Evolutionary conservation across 2,888 invertebrate genomes (phyloP).

Genomic region (Diloba caeruleocephala): DNA sequence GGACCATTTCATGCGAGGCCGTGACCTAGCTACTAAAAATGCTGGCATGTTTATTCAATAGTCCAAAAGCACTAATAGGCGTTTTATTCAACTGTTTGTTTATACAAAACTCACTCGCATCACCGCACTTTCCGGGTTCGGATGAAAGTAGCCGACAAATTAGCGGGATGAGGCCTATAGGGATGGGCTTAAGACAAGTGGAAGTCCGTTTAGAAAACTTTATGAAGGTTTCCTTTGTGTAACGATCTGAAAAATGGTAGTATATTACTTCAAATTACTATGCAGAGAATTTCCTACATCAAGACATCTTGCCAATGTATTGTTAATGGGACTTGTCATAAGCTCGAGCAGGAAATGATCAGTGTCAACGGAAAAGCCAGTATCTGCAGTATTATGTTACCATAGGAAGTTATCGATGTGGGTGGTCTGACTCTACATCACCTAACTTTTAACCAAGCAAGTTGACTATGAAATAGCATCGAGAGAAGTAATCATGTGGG

Average conservation of each 20-base stretch:
- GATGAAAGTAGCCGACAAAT: constrained; percentile 34
- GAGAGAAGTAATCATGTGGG: too few species aligned
- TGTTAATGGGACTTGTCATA: too few species aligned
- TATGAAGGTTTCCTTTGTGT: constrained; percentile 15
- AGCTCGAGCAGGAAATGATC: too few species aligned
- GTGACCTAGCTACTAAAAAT: constrained; percentile 10
- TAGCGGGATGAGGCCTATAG: constrained; percentile 32
- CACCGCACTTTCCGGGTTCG: constrained; percentile 41
- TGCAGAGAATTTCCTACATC: too few species aligned
- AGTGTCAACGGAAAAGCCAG: too few species aligned
- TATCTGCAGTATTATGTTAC: too few species aligned
- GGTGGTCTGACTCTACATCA: too few species aligned
- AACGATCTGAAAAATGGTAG: constrained; percentile 8
- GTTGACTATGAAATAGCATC: too few species aligned
- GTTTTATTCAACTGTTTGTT: constrained; percentile 50
- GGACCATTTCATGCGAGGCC: constrained; percentile 23
- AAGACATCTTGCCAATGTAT: too few species aligned
- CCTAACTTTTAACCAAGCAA: too few species aligned
- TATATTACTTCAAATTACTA: not conserved
- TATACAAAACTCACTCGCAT: constrained; percentile 36
- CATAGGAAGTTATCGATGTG: too few species aligned
- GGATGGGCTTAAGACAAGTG: constrained; percentile 30
- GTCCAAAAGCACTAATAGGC: constrained; percentile 41
- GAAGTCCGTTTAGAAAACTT: constrained; percentile 27
- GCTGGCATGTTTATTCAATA: constrained; percentile 33